phyloP scores from a whole-genome alignment of 2,888 invertebrate genomes.

The Drosophila vallismaia region DNA sequence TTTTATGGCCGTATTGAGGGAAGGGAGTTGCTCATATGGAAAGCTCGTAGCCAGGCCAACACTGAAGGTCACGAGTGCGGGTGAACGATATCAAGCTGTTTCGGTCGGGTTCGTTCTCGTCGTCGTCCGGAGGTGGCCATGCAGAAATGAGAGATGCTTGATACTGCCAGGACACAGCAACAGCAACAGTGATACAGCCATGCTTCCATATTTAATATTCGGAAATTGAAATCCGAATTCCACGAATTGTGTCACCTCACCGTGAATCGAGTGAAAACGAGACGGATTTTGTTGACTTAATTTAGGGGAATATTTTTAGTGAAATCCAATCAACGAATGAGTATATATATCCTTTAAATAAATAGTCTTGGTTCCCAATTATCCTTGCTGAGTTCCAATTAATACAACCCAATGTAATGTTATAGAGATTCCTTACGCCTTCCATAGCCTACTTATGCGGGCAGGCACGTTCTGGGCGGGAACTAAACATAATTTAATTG shows the following conservation, averaged over 20 bases:
- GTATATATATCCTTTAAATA: no score
- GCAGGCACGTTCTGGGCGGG: slow-evolving; percentile 26
- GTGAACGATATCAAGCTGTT: slow-evolving; percentile 9
- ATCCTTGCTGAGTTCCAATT: no score
- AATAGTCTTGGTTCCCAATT: no score
- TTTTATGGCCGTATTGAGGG: slow-evolving; percentile 42
- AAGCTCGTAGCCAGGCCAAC: slow-evolving; percentile 19
- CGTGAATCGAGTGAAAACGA: neutral
- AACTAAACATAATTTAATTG: slow-evolving; percentile 67
- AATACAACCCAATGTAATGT: no score
- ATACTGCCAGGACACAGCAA: slow-evolving; percentile 10
- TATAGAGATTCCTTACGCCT: slow-evolving; percentile 3
- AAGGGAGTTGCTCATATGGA: slow-evolving; percentile 22
- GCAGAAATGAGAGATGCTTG: slow-evolving; percentile 30
- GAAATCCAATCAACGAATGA: no score
- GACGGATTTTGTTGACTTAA: neutral
- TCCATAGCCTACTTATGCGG: slow-evolving; percentile 52
- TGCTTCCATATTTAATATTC: slow-evolving; percentile 19
- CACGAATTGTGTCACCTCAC: neutral
- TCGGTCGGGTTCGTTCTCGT: neutral
- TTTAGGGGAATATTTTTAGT: neutral
- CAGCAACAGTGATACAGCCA: slow-evolving; percentile 10
- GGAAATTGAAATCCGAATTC: slow-evolving; percentile 8
- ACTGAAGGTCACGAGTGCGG: slow-evolving; percentile 44
- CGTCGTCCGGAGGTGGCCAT: slow-evolving; percentile 18